These are phyloP conservation scores for Halichoerus grypus DNA, from an alignment of 2,113 vertebrate genomes.

Conservation along the genomic window DNA sequence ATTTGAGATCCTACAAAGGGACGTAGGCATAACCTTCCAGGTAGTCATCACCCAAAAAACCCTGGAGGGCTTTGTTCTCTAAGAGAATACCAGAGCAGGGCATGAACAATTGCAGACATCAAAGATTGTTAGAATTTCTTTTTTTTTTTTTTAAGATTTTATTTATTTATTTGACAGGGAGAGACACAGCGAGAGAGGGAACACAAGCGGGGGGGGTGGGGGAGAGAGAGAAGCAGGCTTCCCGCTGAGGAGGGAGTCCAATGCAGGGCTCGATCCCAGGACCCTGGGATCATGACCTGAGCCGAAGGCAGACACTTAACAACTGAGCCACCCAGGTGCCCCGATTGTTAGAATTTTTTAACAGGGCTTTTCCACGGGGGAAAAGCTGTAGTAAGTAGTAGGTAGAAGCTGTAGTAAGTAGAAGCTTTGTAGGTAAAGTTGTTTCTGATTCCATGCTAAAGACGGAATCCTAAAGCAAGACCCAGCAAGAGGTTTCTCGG, in stretches of 20 bases:
- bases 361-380: background rate
- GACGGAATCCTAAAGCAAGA: background rate
- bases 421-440: background rate
- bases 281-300: too few relatives aligned
- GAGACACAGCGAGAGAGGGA: too few relatives aligned
- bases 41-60: background rate
- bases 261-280: too few relatives aligned
- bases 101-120: background rate
- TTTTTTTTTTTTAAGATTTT: too few relatives aligned
- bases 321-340: too few relatives aligned
- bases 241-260: too few relatives aligned
- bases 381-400: background rate
- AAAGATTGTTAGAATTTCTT: background rate
- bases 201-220: too few relatives aligned
- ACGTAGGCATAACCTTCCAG: background rate
- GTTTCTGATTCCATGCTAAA: background rate
- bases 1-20: background rate
- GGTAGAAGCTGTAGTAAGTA: background rate
- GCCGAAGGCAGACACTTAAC: too few relatives aligned
- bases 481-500: background rate
- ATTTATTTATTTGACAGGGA: too few relatives aligned
- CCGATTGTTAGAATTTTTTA: background rate
- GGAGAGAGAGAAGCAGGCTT: too few relatives aligned
- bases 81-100: background rate
- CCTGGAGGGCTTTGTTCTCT: background rate